Base-by-base conservation (phyloP, 2,797 vertebrate genomes). In the Hemibagrus guttatus region DNA sequence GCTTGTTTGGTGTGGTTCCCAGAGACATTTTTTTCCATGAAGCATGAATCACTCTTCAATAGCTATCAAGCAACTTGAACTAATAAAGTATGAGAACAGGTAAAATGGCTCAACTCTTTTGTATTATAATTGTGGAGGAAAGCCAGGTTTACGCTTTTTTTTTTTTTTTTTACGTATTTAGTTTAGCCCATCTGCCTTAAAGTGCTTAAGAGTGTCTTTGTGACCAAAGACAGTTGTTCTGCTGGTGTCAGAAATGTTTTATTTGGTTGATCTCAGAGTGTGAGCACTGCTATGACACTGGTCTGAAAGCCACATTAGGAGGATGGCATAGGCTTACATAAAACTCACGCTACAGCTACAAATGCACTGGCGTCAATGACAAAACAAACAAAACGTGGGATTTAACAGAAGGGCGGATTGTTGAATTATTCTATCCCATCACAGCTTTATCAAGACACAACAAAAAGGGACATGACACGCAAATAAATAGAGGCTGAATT, bases 1-100 rank as follows among this genome's bases (percentile, higher is more conserved):
- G 31, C 66, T 83, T 71, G 82, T 71, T 82, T 83, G 82, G 28
- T 68, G 49, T 71, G 66, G 12, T 56, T 58, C 21, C 52, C 8
- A 66, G 58, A 83, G 71, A 69, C 66, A 21, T 64, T 12, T 64
- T 63, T 28, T 78, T 12, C 12, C 42, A 52, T 6, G 28, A 71
- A 56, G 49, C 28, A 26, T 83, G 81, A 71, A 71, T 83, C 81
- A 71, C 21, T 5, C 19, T 16, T 56, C 46, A 81, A 42, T 81
- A 63, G 79, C 16, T 63, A 42, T 64, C 26, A 13, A 69, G 16
- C 26, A 31, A 35, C 13, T 54, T 12, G n/a, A 69, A 23, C 63
- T 69, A 14, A 52, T 83, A 2, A 56, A 71, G 23, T 83, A 39
- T 23, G 17, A 69, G 66, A 39, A 17, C 52, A 83, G 66, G 81